Base-by-base conservation (phyloP, 2,797 vertebrate genomes). In the Macropodus opercularis region DNA sequence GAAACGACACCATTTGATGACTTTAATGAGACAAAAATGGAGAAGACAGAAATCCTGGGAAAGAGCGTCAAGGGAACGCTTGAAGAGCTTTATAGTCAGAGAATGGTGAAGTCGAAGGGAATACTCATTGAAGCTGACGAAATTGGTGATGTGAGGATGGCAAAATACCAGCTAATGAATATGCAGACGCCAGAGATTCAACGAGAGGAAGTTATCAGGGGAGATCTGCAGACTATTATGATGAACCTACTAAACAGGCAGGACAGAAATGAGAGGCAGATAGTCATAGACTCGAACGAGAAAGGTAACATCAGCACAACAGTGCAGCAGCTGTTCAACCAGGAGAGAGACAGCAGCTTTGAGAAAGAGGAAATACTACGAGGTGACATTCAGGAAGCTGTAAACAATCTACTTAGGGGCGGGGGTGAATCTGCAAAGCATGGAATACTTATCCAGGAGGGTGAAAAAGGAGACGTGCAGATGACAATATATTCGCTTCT, bases 401-500 rank as follows among this genome's bases (percentile, higher is more conserved):
- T 97, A 70, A 93, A 89, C 88, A 95, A 87, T 24, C 91, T 98
- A 43, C 92, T 96, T 35, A 88, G 75, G 15, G 79, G 89, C 24
- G 79, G 91, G 29, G 79, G 91, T 10, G 80, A 63, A 17, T 86
- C 85, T 26, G 79, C 83, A 18, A 95, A 94, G 89, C 93, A 89
- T 75, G 96, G 96, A 19, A 94, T 97, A 83, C 91, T 97, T 66
- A 95, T 98, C 85, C 94, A 98, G 77, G 95, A 97, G 65, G 95
- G 94, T 42, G 96, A 98, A 88, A 95, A 89, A 80, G 96, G 96
- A 27, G 94, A 97, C 26, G 87, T 97, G 54, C 93, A 86, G 59
- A 95, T 98, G 96, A 97, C 95, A 27, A 84, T 97, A 53, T 98
- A 97, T 81, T 96, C 95, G 53, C 94, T 98, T 69, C 91, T 98